Conservation (phyloP, 2,113 vertebrate species). For the Rhinopomastus cyanomelas region DNA sequence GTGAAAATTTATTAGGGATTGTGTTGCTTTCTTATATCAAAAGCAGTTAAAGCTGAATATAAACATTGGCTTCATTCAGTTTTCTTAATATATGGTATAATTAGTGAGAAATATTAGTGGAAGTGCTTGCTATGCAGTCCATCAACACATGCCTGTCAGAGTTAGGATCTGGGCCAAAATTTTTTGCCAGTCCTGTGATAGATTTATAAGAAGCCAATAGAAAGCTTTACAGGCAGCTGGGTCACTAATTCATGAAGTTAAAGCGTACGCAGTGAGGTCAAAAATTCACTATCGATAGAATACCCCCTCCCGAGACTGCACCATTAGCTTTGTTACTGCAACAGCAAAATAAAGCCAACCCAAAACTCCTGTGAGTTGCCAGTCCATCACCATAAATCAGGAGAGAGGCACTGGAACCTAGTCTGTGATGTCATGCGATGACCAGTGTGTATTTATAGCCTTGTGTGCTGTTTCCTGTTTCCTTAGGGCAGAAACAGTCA, state of each 20-base stretch:
- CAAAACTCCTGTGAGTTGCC: conserved; percentile 38
- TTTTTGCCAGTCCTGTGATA: conserved; percentile 62
- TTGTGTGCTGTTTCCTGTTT: conserved; percentile 53
- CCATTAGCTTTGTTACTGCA: conserved; percentile 44
- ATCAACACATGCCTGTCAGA: conserved; percentile 66
- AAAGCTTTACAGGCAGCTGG: conserved; percentile 45
- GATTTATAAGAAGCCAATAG: conserved; percentile 62
- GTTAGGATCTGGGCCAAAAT: conserved; percentile 64
- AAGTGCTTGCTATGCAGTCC: conserved; percentile 59
- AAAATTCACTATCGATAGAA: conserved; percentile 61
- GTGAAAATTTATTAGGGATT: conserved; percentile 65
- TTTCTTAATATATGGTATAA: conserved; percentile 64
- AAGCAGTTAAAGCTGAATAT: conserved; percentile 56
- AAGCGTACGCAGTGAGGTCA: conserved; percentile 13
- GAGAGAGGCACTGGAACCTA: not conserved
- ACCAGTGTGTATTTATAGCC: conserved; percentile 30
- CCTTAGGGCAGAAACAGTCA: conserved; percentile 27
- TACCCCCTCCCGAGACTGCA: not conserved
- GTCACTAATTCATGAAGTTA: conserved; percentile 53
- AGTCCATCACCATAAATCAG: conserved; percentile 53
- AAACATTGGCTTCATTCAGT: conserved; percentile 66
- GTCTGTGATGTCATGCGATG: conserved; percentile 39
- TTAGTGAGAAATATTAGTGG: conserved; percentile 62
- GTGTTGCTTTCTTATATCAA: conserved; percentile 57
- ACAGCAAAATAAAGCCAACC: conserved; percentile 12